A percentile compares a stretch with the other conserved stretches of the same genome.
Conservation (phyloP, 2,113 vertebrate species). For the Malurus melanocephalus region DNA sequence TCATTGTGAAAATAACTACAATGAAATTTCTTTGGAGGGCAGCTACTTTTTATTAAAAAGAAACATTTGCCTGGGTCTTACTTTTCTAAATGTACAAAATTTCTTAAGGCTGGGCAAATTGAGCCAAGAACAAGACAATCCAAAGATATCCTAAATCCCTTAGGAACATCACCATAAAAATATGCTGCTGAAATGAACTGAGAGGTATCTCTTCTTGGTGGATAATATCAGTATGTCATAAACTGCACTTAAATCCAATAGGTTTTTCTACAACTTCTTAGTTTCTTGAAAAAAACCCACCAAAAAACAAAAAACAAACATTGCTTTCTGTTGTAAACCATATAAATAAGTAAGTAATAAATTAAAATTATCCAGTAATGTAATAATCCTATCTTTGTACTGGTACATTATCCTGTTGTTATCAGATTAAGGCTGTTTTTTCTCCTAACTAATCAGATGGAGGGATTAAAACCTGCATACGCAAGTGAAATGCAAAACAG, state of each 20-base stretch:
- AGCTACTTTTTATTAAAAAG: not conserved
- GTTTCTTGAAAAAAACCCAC: not conserved
- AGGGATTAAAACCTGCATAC: slow-evolving; percentile 23
- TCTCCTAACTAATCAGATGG: not conserved
- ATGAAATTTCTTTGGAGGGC: not conserved
- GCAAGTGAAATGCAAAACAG: not conserved
- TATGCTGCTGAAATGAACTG: not conserved
- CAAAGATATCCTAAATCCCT: not conserved
- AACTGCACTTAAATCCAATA: not conserved
- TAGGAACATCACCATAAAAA: not conserved
- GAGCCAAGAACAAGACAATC: not conserved
- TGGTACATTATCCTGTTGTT: slow-evolving; percentile 8
- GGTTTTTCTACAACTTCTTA: not conserved
- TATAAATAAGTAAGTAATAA: not conserved
- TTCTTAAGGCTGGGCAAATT: not conserved
- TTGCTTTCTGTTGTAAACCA: not conserved
- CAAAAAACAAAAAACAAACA: no score
- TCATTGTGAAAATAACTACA: not conserved
- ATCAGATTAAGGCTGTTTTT: slow-evolving; percentile 19
- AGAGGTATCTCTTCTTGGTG: not conserved
- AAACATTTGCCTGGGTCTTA: not conserved
- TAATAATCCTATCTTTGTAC: not conserved
- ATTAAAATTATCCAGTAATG: not conserved
- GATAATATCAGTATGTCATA: not conserved
- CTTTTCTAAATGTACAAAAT: not conserved